These are phyloP conservation scores for Scomber colias DNA, from an alignment of 2,113 vertebrate species.

Conservation along the genomic window DNA sequence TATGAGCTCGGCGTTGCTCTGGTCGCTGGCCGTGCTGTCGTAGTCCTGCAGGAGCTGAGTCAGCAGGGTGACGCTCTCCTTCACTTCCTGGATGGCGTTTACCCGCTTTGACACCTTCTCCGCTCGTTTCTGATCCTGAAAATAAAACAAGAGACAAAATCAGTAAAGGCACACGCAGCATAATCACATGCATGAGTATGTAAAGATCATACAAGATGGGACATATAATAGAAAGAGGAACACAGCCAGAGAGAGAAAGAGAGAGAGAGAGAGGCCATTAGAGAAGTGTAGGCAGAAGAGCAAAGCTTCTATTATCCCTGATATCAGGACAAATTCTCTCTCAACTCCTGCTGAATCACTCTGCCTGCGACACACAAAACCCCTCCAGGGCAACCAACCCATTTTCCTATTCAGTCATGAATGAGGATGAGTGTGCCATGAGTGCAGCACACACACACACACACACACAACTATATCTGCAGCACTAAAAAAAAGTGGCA, in stretches of 20 bases:
- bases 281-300: not conserved
- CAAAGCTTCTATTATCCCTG: constrained; percentile 4
- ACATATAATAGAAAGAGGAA: not conserved
- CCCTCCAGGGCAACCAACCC: constrained; percentile 1
- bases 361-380: constrained; percentile 24
- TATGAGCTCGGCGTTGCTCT: constrained; percentile 91
- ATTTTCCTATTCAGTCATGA: constrained; percentile 29
- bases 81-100: constrained; percentile 96
- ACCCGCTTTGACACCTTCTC: constrained; percentile 97
- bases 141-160: not conserved
- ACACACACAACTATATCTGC: too few relatives aligned
- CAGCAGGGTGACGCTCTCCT: constrained; percentile 93
- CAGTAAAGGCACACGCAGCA: not conserved
- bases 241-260: not conserved
- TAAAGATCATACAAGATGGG: not conserved
- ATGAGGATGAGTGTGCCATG: not conserved
- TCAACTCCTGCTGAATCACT: constrained; percentile 39
- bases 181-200: not conserved
- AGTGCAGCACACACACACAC: not conserved
- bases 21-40: constrained; percentile 79
- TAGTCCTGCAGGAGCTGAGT: constrained; percentile 95
- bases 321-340: constrained; percentile 30
- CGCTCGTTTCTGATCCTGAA: constrained; percentile 94
- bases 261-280: not conserved
- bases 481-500: not conserved